These are phyloP conservation scores for Sylvicola fuscatus DNA, from an alignment of 2,888 invertebrate species.

Conservation along the genomic window DNA sequence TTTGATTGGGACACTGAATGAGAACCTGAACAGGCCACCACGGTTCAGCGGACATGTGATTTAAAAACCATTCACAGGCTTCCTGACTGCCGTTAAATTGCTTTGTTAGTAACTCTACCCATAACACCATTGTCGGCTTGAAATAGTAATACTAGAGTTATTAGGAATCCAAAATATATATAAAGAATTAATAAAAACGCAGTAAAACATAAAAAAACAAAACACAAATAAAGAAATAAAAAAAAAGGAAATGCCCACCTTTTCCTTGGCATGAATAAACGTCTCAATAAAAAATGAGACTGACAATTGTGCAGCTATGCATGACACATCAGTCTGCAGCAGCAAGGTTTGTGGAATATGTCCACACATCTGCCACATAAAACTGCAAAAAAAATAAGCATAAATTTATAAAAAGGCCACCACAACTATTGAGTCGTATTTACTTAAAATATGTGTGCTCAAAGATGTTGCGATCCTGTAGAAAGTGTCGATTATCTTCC, in stretches of 20 bases:
- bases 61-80: slow-evolving; percentile 79
- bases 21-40: slow-evolving; percentile 94
- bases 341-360: slow-evolving; percentile 78
- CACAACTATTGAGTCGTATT: slow-evolving; percentile 21
- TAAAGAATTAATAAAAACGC: slow-evolving; percentile 3
- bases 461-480: slow-evolving; percentile 88
- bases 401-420: neutral
- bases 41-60: slow-evolving; percentile 81
- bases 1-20: slow-evolving; percentile 90
- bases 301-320: slow-evolving; percentile 69
- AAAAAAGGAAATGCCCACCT: too few species aligned
- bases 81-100: slow-evolving; percentile 83
- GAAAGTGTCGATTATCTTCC: slow-evolving; percentile 90
- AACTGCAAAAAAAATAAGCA: slow-evolving; percentile 32
- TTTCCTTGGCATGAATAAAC: slow-evolving; percentile 92
- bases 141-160: slow-evolving; percentile 7
- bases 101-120: slow-evolving; percentile 88
- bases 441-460: slow-evolving; percentile 90
- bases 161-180: neutral
- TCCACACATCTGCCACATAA: slow-evolving; percentile 93
- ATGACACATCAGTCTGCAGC: slow-evolving; percentile 59
- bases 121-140: slow-evolving; percentile 87
- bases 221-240: too few species aligned
- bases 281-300: slow-evolving; percentile 93
- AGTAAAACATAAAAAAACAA: too few species aligned